phyloP scores from a whole-genome alignment of 2,113 vertebrate species.

The Crotalus viridis region DNA sequence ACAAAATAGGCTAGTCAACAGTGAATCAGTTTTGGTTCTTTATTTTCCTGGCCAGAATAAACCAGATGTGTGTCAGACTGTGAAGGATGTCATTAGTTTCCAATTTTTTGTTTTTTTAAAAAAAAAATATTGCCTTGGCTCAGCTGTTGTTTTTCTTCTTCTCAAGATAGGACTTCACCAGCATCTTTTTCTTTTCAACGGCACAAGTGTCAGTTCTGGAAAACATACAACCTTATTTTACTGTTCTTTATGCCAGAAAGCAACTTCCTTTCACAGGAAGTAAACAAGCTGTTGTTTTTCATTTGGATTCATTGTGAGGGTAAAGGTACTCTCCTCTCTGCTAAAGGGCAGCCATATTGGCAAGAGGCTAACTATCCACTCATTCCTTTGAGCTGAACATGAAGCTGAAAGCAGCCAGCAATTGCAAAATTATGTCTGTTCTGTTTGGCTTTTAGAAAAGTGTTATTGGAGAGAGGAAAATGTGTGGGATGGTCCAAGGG shows the following conservation, averaged over 20 bases:
- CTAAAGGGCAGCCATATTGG: neutral
- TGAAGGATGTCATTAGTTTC: neutral
- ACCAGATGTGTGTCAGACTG: neutral
- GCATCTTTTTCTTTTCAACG: neutral
- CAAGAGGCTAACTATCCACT: neutral
- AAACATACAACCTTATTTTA: neutral
- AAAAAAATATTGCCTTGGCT: neutral
- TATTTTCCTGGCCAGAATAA: neutral
- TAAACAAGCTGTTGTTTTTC: constrained; percentile 11
- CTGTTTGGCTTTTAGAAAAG: neutral
- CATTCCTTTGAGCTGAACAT: neutral
- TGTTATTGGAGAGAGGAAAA: neutral
- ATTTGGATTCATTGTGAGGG: constrained; percentile 1
- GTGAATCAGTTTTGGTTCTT: neutral
- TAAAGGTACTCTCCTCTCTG: neutral
- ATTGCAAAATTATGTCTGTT: neutral
- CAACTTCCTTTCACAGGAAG: neutral
- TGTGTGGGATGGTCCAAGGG: neutral
- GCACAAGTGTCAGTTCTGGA: neutral
- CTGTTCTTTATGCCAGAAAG: neutral
- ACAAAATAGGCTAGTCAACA: neutral
- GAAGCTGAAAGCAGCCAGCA: neutral
- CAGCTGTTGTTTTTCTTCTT: neutral
- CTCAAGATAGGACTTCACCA: neutral
- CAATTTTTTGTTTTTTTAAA: neutral